Evolutionary conservation across 2,113 vertebrate species (phyloP), one percentile per base, ranked within the genome.

Genomic region (Nyctibius bracteatus): DNA sequence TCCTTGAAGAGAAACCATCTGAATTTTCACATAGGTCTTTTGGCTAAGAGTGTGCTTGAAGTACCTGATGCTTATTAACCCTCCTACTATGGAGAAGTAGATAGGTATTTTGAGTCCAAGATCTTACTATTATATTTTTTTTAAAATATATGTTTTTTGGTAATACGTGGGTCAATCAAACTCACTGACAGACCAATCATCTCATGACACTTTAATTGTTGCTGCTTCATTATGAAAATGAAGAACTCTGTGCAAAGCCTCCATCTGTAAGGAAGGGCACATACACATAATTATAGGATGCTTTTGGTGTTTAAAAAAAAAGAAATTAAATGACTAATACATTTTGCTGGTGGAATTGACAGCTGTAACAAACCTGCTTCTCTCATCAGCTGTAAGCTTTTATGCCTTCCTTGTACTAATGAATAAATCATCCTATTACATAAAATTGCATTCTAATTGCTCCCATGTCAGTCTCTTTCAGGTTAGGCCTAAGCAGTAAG

Each of bases 351-450:
- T 55, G 46, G 68, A 94, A 91, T 59, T 95, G 86, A 91, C 89
- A 95, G 96, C 93, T 97, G 83, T 91, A 86, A 86, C 71, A 83
- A 87, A 88, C 94, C 92, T 96, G 82, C 81, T 96, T 80, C 86
- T 77, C 63, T 74, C 35, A 71, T 95, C 91, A 86, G 65, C 91
- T 80, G 79, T 90, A 68, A 74, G 93, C 90, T 95, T 90, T 94
- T 93, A 92, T 96, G 86, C 31, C 55, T 96, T 81, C 58, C 71
- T 95, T 77, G 61, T 88, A 37, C 87, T 96, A 95, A 95, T 95
- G 89, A 97, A 95, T 92, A 96, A 92, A 91, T 94, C 81, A 44
- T 95, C 96, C 94, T 96, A 92, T 98, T 90, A 95, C 81, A 81
- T 96, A 94, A 97, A 97, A 96, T 96, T 96, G 85, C 88, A 81